These are phyloP conservation scores for Scylla paramamosain DNA, from an alignment of 1,140 invertebrate species.

Conservation along the genomic window DNA sequence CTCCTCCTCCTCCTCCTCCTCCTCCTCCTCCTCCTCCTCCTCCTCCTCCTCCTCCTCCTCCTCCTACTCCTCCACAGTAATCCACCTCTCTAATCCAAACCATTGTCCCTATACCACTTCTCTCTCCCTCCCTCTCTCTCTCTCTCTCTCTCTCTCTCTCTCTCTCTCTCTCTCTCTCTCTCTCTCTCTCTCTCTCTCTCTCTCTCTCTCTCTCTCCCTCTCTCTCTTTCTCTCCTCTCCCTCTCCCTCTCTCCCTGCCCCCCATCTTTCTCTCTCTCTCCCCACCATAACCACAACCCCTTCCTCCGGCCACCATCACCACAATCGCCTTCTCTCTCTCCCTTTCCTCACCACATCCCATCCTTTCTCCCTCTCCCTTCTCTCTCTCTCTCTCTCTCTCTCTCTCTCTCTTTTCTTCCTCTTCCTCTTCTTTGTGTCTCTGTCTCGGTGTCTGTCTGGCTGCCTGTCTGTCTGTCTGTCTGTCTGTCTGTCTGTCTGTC, in stretches of 20 bases:
- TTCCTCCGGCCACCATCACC: neutral
- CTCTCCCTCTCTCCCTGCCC: neutral
- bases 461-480: neutral
- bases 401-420: neutral
- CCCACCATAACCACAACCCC: neutral
- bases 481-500: neutral
- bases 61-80: neutral
- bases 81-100: neutral
- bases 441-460: neutral
- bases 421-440: too few relatives aligned
- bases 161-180: neutral
- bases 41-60: neutral
- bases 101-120: neutral
- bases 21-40: neutral
- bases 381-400: slow-evolving; percentile 19
- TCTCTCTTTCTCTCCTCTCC: neutral
- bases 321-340: neutral
- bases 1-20: neutral
- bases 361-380: neutral
- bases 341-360: too few relatives aligned
- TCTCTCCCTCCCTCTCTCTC: neutral
- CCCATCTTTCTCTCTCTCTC: neutral
- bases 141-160: neutral
- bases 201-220: neutral
- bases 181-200: neutral